phyloP scores from a whole-genome alignment of 1,140 invertebrate species.

The Cyrtorhinus lividipennis region DNA sequence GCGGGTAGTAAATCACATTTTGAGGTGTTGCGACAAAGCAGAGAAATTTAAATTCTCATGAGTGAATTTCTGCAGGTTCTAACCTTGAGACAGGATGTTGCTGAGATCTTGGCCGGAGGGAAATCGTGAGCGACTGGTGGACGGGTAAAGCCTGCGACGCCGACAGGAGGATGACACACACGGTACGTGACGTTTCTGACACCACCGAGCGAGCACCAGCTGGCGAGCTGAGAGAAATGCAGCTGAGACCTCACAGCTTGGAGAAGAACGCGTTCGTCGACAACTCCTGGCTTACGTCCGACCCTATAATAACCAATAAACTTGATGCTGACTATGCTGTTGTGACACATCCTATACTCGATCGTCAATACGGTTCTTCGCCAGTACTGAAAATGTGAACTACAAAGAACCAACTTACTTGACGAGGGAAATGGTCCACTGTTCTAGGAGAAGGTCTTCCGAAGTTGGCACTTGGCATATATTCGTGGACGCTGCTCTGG shows the following conservation, averaged over 20 bases:
- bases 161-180: conserved; percentile 37
- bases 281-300: conserved; percentile 28
- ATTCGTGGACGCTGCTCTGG: conserved; percentile 32
- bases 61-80: background rate
- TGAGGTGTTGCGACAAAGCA: background rate
- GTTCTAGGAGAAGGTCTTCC: conserved; percentile 47
- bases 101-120: conserved; percentile 33
- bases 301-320: background rate
- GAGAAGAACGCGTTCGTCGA: conserved; percentile 54
- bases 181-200: conserved; percentile 39
- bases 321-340: too few species aligned
- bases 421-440: conserved; percentile 51
- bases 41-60: background rate
- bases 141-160: conserved; percentile 41
- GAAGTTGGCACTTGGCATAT: conserved; percentile 34
- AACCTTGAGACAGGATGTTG: background rate
- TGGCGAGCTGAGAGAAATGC: conserved; percentile 91
- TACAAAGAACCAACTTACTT: conserved; percentile 39
- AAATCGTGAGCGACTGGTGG: conserved; percentile 68
- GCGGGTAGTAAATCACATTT: conserved; percentile 19
- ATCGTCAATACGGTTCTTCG: background rate
- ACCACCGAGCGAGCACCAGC: conserved; percentile 55
- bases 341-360: too few species aligned
- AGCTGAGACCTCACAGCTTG: conserved; percentile 88
- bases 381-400: too few species aligned